These are phyloP conservation scores for Anagrus nilaparvatae DNA, from an alignment of 1,140 invertebrate species.

Conservation along the genomic window DNA sequence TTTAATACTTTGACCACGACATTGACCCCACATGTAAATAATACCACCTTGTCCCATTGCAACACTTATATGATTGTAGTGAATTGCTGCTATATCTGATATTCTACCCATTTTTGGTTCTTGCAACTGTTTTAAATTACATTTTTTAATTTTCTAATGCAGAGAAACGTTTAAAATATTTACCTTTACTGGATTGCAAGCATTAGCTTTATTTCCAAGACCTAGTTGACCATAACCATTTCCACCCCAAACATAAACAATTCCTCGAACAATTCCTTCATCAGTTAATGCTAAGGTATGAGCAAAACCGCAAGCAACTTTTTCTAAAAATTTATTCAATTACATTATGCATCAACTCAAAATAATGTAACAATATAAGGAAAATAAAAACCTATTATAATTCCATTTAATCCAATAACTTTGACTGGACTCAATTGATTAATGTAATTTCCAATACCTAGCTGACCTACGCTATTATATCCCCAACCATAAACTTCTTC, in stretches of 20 bases:
- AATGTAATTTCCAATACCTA: conserved; percentile 55
- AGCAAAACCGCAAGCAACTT: conserved; percentile 57
- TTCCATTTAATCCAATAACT: conserved; percentile 39
- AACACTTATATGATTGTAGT: conserved; percentile 54
- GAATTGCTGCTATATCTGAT: conserved; percentile 53
- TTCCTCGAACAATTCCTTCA: conserved; percentile 49
- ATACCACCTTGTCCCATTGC: conserved; percentile 50
- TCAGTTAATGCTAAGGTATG: conserved; percentile 57
- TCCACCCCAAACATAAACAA: conserved; percentile 59
- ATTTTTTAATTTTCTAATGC: background rate
- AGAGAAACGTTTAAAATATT: background rate
- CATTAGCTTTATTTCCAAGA: conserved; percentile 49
- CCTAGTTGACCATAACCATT: conserved; percentile 56
- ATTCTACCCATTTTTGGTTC: conserved; percentile 41
- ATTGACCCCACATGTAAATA: conserved; percentile 60
- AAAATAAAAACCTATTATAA: conserved; percentile 47
- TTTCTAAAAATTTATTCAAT: conserved; percentile 27
- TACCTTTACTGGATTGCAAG: conserved; percentile 43
- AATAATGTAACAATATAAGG: no score
- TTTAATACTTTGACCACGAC: conserved; percentile 49
- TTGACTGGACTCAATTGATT: conserved; percentile 51
- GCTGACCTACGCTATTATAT: conserved; percentile 56
- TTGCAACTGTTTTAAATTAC: no score
- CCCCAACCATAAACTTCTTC: conserved; percentile 62
- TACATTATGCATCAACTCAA: no score